Conservation (phyloP, 2,888 invertebrate species). For the Amiota communis region DNA sequence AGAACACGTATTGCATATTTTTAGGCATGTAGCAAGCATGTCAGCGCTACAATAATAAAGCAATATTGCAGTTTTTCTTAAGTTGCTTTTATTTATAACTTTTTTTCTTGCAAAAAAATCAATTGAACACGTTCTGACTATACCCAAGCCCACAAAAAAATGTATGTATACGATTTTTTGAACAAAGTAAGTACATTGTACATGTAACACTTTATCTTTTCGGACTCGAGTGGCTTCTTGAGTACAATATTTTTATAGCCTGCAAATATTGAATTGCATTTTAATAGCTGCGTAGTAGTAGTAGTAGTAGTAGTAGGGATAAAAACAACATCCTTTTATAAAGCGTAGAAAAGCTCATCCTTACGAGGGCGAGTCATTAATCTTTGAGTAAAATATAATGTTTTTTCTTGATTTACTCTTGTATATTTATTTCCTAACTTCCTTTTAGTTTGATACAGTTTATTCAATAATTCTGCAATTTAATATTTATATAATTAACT, state of each 20-base stretch:
- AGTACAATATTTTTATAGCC: neutral
- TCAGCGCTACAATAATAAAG: constrained; percentile 38
- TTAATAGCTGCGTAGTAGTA: too few relatives aligned
- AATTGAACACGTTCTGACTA: constrained; percentile 63
- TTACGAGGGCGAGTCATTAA: too few relatives aligned
- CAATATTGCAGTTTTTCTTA: constrained; percentile 62
- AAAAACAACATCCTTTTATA: too few relatives aligned
- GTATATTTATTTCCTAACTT: too few relatives aligned
- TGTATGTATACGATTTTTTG: constrained; percentile 17
- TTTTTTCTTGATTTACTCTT: too few relatives aligned
- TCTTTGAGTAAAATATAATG: too few relatives aligned
- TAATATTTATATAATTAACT: too few relatives aligned
- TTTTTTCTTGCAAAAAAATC: constrained; percentile 63
- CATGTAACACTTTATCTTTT: constrained; percentile 19
- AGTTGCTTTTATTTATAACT: constrained; percentile 61
- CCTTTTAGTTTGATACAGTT: too few relatives aligned
- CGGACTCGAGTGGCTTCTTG: constrained; percentile 3
- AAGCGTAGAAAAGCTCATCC: too few relatives aligned
- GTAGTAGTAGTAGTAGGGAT: too few relatives aligned
- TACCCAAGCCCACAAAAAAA: constrained; percentile 31
- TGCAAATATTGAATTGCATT: too few relatives aligned
- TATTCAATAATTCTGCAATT: too few relatives aligned
- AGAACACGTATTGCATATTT: constrained; percentile 29
- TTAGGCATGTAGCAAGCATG: constrained; percentile 32
- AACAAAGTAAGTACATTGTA: constrained; percentile 9